These are phyloP conservation scores for Macrosiphum euphorbiae DNA, from an alignment of 2,888 invertebrate species.

Conservation along the genomic window DNA sequence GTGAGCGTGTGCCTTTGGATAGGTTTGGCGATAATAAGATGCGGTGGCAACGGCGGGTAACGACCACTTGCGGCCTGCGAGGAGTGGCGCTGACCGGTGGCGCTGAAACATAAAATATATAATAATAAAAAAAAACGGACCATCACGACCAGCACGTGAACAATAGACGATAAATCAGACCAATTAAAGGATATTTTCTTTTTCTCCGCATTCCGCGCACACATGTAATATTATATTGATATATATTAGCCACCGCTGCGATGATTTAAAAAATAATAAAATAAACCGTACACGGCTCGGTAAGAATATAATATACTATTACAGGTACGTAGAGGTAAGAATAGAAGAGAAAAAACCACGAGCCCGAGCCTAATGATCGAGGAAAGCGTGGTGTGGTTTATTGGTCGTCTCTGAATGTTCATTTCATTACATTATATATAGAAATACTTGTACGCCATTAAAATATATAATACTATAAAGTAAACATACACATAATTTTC, in stretches of 20 bases:
- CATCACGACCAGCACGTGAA: constrained; percentile 49
- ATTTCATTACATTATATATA: constrained; percentile 10
- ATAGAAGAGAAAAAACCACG: not conserved
- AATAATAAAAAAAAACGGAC: constrained; percentile 12
- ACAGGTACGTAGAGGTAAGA: not conserved
- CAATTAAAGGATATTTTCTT: constrained; percentile 61
- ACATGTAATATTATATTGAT: not conserved
- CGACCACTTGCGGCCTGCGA: not conserved
- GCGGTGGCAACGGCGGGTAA: constrained; percentile 15
- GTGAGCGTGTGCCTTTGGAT: constrained; percentile 22
- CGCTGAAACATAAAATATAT: constrained; percentile 36
- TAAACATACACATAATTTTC: not conserved
- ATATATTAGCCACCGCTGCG: not conserved
- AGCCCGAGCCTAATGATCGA: constrained; percentile 17
- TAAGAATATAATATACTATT: not conserved
- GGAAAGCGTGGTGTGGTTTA: constrained; percentile 48
- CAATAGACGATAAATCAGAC: constrained; percentile 64
- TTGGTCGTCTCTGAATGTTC: constrained; percentile 39
- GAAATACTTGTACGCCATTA: not conserved
- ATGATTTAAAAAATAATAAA: not conserved
- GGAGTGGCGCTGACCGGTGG: constrained; percentile 62
- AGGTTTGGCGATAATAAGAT: constrained; percentile 27
- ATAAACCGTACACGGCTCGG: not conserved
- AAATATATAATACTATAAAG: not conserved
- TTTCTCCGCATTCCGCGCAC: constrained; percentile 52